Evolutionary conservation across 2,888 invertebrate genomes (phyloP).

Genomic region (Halictus ligatus): DNA sequence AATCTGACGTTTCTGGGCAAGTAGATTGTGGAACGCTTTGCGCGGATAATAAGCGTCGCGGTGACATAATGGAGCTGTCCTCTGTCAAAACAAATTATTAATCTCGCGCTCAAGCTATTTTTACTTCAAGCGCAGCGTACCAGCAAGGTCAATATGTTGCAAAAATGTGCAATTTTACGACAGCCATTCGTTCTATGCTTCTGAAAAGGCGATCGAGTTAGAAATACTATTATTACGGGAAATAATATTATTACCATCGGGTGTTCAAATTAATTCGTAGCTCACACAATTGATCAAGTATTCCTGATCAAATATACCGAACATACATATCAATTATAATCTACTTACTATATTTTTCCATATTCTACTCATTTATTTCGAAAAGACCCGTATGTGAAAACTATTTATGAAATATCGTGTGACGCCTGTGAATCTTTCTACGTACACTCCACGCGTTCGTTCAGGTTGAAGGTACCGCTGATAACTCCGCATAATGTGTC

Average conservation of each 20-base stretch:
- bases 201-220: not conserved
- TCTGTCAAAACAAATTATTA: not conserved
- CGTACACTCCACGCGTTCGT: slow-evolving; percentile 9
- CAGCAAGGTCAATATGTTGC: not conserved
- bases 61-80: not conserved
- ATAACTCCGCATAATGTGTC: slow-evolving; percentile 52
- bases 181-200: not conserved
- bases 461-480: slow-evolving; percentile 14
- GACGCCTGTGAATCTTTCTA: not conserved
- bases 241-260: too few species aligned
- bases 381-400: not conserved
- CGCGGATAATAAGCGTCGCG: not conserved
- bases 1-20: slow-evolving; percentile 36
- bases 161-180: not conserved
- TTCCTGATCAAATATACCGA: not conserved
- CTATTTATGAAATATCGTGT: not conserved
- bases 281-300: not conserved
- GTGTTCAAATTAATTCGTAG: not conserved
- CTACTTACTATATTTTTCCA: not conserved
- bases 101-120: not conserved
- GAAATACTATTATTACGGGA: not conserved
- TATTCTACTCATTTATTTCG: not conserved
- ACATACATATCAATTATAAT: not conserved
- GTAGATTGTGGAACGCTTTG: slow-evolving; percentile 28
- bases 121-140: not conserved